These are phyloP conservation scores for Prunella himalayana DNA, from an alignment of 2,113 vertebrate genomes.

Conservation along the genomic window DNA sequence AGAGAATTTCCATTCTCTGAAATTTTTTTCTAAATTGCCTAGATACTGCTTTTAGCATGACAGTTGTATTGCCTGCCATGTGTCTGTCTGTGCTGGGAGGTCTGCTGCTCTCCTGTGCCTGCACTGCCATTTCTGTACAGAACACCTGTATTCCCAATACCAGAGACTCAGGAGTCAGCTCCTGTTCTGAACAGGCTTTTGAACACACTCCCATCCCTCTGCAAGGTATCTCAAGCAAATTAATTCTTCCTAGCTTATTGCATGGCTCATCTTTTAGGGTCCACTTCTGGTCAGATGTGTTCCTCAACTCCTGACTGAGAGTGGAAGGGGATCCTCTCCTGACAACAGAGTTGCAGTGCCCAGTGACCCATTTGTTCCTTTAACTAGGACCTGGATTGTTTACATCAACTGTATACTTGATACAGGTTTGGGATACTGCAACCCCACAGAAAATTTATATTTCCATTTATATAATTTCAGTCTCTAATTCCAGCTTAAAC, in stretches of 20 bases:
- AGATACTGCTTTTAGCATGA: background rate
- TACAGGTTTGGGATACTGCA: background rate
- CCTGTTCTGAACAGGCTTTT: background rate
- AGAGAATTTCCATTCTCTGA: background rate
- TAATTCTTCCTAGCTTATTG: background rate
- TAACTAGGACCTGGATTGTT: background rate
- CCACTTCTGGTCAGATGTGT: background rate
- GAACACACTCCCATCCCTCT: rapidly evolving
- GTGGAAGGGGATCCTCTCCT: background rate
- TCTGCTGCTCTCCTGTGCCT: background rate
- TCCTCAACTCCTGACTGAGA: background rate
- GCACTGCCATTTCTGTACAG: background rate
- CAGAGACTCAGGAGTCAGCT: background rate
- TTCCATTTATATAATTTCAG: background rate
- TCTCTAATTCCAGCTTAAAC: background rate
- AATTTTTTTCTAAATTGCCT: background rate
- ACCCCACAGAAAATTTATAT: background rate
- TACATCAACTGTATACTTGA: background rate
- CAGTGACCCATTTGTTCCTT: background rate
- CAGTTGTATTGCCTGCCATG: background rate
- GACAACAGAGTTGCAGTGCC: background rate
- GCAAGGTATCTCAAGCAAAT: background rate
- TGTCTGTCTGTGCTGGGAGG: background rate
- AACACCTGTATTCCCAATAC: background rate
- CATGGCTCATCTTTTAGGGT: background rate